Conservation (phyloP, 2,888 invertebrate genomes). For the Catocala nupta region DNA sequence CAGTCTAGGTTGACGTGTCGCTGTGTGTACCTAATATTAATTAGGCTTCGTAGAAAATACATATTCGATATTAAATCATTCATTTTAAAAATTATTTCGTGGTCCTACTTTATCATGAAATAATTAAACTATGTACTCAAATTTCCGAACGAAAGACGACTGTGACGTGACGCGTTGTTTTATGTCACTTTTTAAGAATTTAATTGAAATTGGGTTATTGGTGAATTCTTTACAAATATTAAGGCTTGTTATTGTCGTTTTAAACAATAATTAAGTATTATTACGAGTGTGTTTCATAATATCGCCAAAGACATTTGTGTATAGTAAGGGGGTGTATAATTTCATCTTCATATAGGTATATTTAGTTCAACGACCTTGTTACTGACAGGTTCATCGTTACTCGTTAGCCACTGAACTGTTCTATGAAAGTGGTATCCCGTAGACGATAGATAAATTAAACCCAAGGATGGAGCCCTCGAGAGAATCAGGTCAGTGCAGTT, state of each 20-base stretch:
- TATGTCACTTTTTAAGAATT: conserved; percentile 68
- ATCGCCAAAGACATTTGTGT: conserved; percentile 56
- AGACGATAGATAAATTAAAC: conserved; percentile 69
- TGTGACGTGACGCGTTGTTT: conserved; percentile 79
- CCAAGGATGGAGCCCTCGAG: conserved; percentile 84
- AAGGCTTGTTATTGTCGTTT: conserved; percentile 28
- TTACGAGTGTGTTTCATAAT: conserved; percentile 56
- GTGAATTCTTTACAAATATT: conserved; percentile 44
- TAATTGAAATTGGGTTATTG: conserved; percentile 58
- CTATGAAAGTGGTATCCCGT: conserved; percentile 80
- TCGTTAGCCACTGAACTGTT: conserved; percentile 81
- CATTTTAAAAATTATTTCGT: too few species aligned
- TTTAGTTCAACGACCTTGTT: conserved; percentile 88
- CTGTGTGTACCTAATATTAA: too few species aligned
- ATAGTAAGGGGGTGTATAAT: conserved; percentile 66
- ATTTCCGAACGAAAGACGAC: conserved; percentile 57
- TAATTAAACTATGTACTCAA: background rate
- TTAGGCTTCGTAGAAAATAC: too few species aligned
- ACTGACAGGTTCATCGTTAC: conserved; percentile 87
- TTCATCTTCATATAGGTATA: conserved; percentile 77
- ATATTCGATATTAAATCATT: too few species aligned
- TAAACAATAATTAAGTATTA: conserved; percentile 34
- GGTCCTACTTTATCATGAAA: background rate
- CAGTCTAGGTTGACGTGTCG: too few species aligned
- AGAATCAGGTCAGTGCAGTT: conserved; percentile 77